Base-by-base conservation (phyloP, 2,113 vertebrate genomes). In the Anser brachyrhynchus region DNA sequence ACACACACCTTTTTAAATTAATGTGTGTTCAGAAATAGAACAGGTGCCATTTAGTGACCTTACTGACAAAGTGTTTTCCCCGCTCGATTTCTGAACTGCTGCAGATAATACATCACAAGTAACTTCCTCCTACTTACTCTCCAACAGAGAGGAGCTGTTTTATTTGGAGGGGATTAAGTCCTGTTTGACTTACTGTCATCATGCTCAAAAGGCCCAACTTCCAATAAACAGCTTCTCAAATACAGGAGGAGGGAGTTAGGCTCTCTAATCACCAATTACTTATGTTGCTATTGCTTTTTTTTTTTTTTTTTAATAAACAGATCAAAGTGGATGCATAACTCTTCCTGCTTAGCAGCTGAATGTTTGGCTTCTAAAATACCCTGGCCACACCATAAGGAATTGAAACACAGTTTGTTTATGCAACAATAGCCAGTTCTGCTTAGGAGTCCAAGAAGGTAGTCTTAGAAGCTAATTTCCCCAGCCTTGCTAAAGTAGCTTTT, bases 381-480 rank as follows among this genome's bases (percentile, higher is more conserved):
- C 41, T 20, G 43, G 12, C 37, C 51, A 58, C 57, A 22, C 15
- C 39, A 9, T 39, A 29, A 59, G 74, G 79, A 79, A 54, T 1
- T 49, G 51, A 80, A 94, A 80, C 1, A 0, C 37, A 57, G 44
- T 0, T 0, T 72, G 26, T 66, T 65, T 46, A 55, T n/a, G n/a
- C 58, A 70, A 75, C 31, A 84, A 23, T 0, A 3, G 57, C 19
- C 14, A 54, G 74, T 54, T 64, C 62, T 80, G 39, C n/a, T 89
- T 64, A 43, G n/a, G 33, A 65, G 20, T 49, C 31, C 49, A 43
- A 74, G 29, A 89, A 67, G 22, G 22, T 66, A 31, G 19, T 43
- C 51, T 73, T 58, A 58, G 67, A 76, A 71, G 13, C 26, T 66
- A 49, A 19, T 43, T 39, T 75, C 54, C 43, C 31, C 73, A 75